Conservation (phyloP, 1,140 invertebrate species). For the Heterodera carotae region DNA sequence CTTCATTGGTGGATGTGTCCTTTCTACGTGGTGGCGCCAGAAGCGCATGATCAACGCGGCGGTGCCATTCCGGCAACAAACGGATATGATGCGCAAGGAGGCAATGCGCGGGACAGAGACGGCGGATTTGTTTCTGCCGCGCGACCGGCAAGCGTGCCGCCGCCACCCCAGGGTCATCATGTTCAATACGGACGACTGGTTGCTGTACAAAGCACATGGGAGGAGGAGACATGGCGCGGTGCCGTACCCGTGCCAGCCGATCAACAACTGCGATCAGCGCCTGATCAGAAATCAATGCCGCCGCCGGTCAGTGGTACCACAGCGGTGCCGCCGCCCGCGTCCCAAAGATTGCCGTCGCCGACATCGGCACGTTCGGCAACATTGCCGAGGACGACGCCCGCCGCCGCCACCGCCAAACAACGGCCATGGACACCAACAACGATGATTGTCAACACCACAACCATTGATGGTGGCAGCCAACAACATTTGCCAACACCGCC, state of each 20-base stretch:
- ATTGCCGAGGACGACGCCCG: background rate
- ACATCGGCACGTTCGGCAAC: background rate
- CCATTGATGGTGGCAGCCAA: too few relatives aligned
- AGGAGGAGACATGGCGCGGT: background rate
- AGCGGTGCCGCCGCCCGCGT: too few relatives aligned
- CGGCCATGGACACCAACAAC: background rate
- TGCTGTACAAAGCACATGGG: background rate
- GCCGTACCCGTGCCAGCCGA: too few relatives aligned
- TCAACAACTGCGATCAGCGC: too few relatives aligned
- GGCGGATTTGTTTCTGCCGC: too few relatives aligned
- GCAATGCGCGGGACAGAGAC: background rate
- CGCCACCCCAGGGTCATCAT: background rate
- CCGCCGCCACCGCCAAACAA: too few relatives aligned
- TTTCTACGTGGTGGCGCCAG: conserved; percentile 13
- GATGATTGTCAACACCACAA: too few relatives aligned
- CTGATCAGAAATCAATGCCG: too few relatives aligned
- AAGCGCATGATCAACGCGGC: background rate
- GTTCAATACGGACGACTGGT: background rate
- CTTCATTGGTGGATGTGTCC: conserved; percentile 13
- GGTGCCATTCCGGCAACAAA: background rate
- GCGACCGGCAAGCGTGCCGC: background rate
- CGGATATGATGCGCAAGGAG: background rate
- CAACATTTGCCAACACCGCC: background rate
- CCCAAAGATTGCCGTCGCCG: background rate
- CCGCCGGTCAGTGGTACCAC: too few relatives aligned